These are phyloP conservation scores for Sminthurinus signatus DNA, from an alignment of 1,140 invertebrate genomes.

Conservation along the genomic window DNA sequence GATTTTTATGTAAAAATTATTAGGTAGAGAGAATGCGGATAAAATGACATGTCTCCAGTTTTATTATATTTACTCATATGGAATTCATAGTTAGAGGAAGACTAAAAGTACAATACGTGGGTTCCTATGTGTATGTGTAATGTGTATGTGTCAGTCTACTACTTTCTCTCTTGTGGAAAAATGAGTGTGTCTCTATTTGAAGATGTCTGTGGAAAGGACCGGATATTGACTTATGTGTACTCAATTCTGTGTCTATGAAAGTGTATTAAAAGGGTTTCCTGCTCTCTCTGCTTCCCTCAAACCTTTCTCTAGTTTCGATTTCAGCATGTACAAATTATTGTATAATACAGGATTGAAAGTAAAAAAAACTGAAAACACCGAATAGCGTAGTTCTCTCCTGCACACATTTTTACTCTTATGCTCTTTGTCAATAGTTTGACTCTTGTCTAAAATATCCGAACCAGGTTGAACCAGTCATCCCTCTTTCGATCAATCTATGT, in stretches of 20 bases:
- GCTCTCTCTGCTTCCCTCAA: too few relatives aligned
- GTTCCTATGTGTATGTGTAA: not conserved
- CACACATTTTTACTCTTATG: too few relatives aligned
- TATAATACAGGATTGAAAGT: too few relatives aligned
- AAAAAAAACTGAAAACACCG: too few relatives aligned
- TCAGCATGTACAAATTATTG: too few relatives aligned
- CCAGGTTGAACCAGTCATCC: too few relatives aligned
- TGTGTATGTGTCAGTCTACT: not conserved
- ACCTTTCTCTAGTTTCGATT: too few relatives aligned
- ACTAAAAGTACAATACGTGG: not conserved
- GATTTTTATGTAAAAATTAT: too few relatives aligned
- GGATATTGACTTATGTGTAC: constrained; percentile 15
- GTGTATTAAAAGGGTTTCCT: constrained; percentile 10
- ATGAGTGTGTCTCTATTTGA: not conserved
- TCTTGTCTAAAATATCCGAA: too few relatives aligned
- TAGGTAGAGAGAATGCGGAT: not conserved
- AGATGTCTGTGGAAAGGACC: not conserved
- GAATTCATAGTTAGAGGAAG: not conserved
- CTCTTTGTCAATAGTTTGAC: too few relatives aligned
- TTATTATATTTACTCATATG: not conserved
- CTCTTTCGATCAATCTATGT: too few relatives aligned
- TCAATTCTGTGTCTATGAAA: constrained; percentile 2
- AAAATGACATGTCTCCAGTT: constrained; percentile 1
- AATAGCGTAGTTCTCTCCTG: too few relatives aligned
- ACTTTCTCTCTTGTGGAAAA: not conserved